Base-by-base conservation (phyloP, 2,888 invertebrate species). In the Chrysomela aeneicollis region DNA sequence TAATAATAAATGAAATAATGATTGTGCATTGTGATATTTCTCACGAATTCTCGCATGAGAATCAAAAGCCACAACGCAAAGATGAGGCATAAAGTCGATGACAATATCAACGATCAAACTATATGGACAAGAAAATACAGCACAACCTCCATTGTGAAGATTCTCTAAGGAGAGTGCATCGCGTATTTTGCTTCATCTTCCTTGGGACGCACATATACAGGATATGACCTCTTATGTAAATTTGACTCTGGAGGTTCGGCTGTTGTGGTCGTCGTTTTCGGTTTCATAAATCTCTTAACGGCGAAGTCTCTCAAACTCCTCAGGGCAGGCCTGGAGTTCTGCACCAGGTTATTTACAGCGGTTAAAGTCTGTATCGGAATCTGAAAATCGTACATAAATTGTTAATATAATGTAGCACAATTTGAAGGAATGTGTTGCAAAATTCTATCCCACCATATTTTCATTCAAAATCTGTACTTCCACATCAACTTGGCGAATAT, bases 351-450 rank as follows among this genome's bases (percentile, higher is more conserved):
- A 63, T 81, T 81, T 35, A 82, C 75, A 58, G 81, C 80, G 42
- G 77, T 77, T 60, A 82, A 66, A 15, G 81, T 81, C 63, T 80
- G 77, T 51, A 81, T 80, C 3, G 82, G 82, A 58, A 82, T 81
- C 82, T 82, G 76, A 58, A 80, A 81, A 51, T 47, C 26, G 6
- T 26, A 6, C 26, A 26, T 5, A 5, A 26, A 26, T 6, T 26
- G 26, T 6, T 6, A 26, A 6, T 26, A 5, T 6, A 26, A 5
- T 26, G 26, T 26, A 6, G 3, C 6, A 26, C 6, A 3, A 5
- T 5, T 26, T 26, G 26, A 6, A 26, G 6, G 26, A 26, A 26
- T 26, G 6, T n/a, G n/a, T n/a, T n/a, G n/a, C n/a, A n/a, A n/a
- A n/a, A n/a, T n/a, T n/a, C n/a, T n/a, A n/a, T n/a, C n/a, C n/a